Evolutionary conservation across 2,797 vertebrate genomes (phyloP).

Genomic region (Acridotheres tristis): DNA sequence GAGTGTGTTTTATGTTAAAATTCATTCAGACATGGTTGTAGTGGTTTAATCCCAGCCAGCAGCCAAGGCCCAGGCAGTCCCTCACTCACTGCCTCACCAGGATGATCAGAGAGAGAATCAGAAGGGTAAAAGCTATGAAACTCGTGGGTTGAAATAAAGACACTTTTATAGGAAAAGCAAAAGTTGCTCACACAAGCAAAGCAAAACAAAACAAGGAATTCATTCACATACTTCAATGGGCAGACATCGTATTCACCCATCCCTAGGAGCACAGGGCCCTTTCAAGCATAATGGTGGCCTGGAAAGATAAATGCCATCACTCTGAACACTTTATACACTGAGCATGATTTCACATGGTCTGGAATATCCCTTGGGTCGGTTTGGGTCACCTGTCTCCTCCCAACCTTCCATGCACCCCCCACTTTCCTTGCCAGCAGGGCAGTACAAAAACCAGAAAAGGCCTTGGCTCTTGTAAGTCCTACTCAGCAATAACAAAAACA

Average conservation of each 20-base stretch:
- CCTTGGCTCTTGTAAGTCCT: not conserved
- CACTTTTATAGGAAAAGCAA: not conserved
- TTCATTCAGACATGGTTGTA: not conserved
- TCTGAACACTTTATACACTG: not conserved
- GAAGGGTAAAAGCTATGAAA: not conserved
- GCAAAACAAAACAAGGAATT: not conserved
- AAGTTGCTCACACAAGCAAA: not conserved
- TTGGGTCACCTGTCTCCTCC: not conserved
- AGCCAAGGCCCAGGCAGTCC: not conserved
- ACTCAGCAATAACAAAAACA: not conserved
- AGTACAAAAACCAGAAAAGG: not conserved
- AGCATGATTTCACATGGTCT: not conserved
- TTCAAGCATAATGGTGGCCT: not conserved
- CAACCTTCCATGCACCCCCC: not conserved
- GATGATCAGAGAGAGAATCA: not conserved
- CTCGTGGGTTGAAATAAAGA: not conserved
- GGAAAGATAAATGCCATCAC: not conserved
- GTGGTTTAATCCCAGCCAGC: not conserved
- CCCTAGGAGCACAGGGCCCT: not conserved
- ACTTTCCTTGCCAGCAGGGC: accelerated
- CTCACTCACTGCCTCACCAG: not conserved
- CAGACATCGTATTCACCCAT: not conserved
- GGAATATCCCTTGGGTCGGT: not conserved
- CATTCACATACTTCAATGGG: not conserved
- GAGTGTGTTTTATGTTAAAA: not conserved